Conservation (phyloP, 2,797 vertebrate genomes). For the Avahi laniger region DNA sequence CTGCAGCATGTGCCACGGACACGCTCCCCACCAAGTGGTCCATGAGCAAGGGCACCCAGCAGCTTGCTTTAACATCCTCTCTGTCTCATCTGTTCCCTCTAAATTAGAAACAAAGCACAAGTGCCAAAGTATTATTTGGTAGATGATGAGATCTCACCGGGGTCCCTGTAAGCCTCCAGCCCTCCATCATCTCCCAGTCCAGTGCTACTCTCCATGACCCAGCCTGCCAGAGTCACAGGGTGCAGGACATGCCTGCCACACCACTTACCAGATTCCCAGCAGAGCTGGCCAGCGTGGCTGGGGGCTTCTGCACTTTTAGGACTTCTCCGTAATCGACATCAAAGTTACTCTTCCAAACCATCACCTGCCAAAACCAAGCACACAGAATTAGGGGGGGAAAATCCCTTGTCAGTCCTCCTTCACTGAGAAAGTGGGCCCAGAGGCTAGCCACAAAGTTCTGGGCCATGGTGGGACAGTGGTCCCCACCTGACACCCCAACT, state of each 20-base stretch:
- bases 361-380: constrained; percentile 87
- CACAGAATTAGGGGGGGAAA: not conserved
- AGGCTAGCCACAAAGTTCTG: not conserved
- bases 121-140: not conserved
- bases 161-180: not conserved
- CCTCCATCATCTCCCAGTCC: not conserved
- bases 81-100: not conserved
- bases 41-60: accelerated
- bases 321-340: constrained; percentile 85
- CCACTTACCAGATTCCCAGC: constrained; percentile 75
- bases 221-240: not conserved
- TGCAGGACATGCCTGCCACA: not conserved
- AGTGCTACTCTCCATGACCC: not conserved
- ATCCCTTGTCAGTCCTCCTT: not conserved
- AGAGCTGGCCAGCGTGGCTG: constrained; percentile 58
- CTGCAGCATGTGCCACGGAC: not conserved
- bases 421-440: not conserved
- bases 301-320: constrained; percentile 79
- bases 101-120: not conserved
- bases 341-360: constrained; percentile 98
- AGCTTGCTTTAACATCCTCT: not conserved
- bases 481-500: not conserved
- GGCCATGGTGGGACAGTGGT: not conserved
- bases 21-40: not conserved
- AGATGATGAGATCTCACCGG: not conserved